Evolutionary conservation across 2,797 vertebrate species (phyloP), one percentile per base, ranked within the genome.

Genomic region (Enteromius radiatus): DNA sequence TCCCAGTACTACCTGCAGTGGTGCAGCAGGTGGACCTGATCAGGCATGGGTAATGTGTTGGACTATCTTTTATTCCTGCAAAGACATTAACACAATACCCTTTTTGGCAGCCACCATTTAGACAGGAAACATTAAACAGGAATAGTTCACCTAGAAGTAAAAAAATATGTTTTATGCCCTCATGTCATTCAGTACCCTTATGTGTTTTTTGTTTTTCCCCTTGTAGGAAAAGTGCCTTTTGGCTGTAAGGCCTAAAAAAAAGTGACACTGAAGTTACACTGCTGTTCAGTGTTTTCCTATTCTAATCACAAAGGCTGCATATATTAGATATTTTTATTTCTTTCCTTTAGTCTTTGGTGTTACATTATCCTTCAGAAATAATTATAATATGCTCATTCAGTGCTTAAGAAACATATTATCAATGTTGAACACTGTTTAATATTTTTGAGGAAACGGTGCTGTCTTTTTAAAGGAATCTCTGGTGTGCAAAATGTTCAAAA

Each of bases 21-120:
- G 61, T 61, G 33, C 63, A 36, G 19, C 61, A 85, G 75, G 45
- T 82, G 74, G 78, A 68, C 69, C 52, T 68, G 75, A 38, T 84
- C 74, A 85, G 78, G 45, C 69, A 75, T 59, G 68, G 61, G 23
- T 52, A 54, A 76, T 82, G 56, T 64, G 77, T 73, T 64, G 33
- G 5, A 19, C 78, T 49, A 45, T 33, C 74, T 61, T 81, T 75
- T 81, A 43, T 71, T 71, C 63, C 59, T 59, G 56, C 23, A 63
- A 65, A 63, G 26, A 31, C 59, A 33, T 64, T 64, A 64, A 64
- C 41, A 77, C 75, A 21, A 77, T 47, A 64, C 59, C 26, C 41
- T 64, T 77, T 77, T 43, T 17, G 1, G 1, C n/a, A 21, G 38
- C 41, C 5, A 45, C 28, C 59, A 64, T 33, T 61, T 77, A 63